Base-by-base conservation (phyloP, 2,113 vertebrate genomes). In the Lepisosteus oculatus region DNA sequence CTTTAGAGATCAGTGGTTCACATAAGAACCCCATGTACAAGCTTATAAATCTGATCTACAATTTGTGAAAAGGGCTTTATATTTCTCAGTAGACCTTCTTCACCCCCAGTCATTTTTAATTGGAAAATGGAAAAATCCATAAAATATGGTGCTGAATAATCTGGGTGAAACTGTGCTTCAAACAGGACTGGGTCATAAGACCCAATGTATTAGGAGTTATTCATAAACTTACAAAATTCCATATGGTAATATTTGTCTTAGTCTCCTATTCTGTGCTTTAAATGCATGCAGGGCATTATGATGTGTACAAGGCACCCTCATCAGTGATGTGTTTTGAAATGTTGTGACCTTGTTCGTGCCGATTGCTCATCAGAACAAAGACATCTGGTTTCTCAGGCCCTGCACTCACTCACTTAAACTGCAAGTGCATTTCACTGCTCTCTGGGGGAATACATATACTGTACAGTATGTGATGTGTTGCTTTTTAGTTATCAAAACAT, bases 311-410 rank as follows among this genome's bases (percentile, higher is more conserved):
- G 71, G 68, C 68, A 72, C 72, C 62, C 66, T 71, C 66, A 62
- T 54, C 71, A 3, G 3, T 74, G 74, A 81, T 75, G 78, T 81
- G 79, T 84, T 84, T 80, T 69, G 55, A 74, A 65, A 47, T 17
- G 68, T 56, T 67, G 71, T 86, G 86, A 90, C 84, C 81, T 87
- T 72, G 75, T 82, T 76, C 77, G 83, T 76, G 82, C 78, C 83
- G 81, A 73, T 76, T 71, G 71, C 83, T 84, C 80, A 75, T 88
- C 76, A 17, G 82, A 87, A 86, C 84, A 89, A 88, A 92, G 84
- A 88, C 91, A 93, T 93, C 91, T 93, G 91, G 87, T 90, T 93
- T 93, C 90, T 93, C 89, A 93, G 88, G 90, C 88, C 90, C 90
- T 77, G 11, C 42, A 54, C 67, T 72, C 89, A 87, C 85, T 71